phyloP scores from a whole-genome alignment of 2,888 invertebrate species.

The Heterodera filipjevi region DNA sequence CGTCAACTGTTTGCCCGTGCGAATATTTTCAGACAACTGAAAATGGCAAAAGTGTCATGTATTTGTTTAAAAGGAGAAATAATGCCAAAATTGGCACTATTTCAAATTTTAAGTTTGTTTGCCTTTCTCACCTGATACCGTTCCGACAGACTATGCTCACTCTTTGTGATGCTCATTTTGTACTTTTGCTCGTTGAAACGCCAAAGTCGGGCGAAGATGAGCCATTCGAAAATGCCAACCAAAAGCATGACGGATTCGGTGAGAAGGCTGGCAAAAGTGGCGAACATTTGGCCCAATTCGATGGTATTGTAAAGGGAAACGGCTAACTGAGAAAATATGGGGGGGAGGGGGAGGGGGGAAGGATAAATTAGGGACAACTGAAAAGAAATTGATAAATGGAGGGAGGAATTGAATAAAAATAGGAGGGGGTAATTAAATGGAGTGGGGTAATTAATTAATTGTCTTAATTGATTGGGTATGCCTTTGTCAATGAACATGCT shows the following conservation, averaged over 20 bases:
- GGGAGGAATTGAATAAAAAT: no score
- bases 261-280: background rate
- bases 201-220: background rate
- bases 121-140: background rate
- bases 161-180: background rate
- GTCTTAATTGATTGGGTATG: no score
- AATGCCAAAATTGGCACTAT: background rate
- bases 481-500: no score
- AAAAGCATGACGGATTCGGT: background rate
- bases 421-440: background rate
- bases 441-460: background rate
- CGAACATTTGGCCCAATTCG: background rate
- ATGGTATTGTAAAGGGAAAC: background rate
- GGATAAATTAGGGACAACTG: no score
- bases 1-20: constrained; percentile 2
- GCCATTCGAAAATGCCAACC: background rate
- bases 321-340: background rate
- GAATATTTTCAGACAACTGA: background rate
- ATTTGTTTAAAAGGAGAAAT: background rate
- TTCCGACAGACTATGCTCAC: background rate
- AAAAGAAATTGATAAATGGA: no score
- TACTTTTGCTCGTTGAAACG: background rate
- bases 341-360: no score
- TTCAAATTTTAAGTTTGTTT: background rate
- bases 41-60: background rate